A percentile compares a stretch with the other conserved stretches of the same genome.
Conservation (phyloP, 2,113 vertebrate species). For the Tiliqua scincoides region DNA sequence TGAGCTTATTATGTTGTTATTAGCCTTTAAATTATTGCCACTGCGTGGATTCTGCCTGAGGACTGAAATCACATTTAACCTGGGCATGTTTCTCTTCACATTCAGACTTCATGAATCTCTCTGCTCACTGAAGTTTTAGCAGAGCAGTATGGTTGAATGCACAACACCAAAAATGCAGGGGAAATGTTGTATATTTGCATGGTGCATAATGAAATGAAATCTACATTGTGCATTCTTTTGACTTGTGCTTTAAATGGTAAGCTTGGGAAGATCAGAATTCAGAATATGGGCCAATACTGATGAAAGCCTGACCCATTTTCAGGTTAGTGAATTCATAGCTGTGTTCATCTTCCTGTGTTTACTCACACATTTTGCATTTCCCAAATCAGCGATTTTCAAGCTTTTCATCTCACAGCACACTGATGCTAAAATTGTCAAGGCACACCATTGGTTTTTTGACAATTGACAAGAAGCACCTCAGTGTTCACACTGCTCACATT, state of each 20-base stretch:
- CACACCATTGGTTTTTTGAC: no score
- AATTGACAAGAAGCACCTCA: no score
- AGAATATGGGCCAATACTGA: neutral
- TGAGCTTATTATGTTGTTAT: neutral
- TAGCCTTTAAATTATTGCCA: slow-evolving; percentile 2
- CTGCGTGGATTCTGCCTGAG: neutral
- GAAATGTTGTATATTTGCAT: neutral
- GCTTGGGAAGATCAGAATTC: neutral
- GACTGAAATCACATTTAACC: slow-evolving; percentile 2
- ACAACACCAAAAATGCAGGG: no score
- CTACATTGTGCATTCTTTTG: no score
- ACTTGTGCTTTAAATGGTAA: no score
- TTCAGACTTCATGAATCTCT: neutral
- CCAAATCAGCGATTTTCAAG: no score
- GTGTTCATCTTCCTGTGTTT: no score
- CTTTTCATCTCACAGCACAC: no score
- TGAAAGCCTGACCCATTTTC: neutral
- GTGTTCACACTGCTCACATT: no score
- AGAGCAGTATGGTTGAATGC: neutral
- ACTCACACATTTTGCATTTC: no score
- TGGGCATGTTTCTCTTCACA: neutral
- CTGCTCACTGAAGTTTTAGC: neutral
- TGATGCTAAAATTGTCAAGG: no score
- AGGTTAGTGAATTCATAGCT: neutral
- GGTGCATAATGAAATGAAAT: neutral